Evolutionary conservation across 2,888 invertebrate species (phyloP).

Genomic region (Lithophane ornitopus): DNA sequence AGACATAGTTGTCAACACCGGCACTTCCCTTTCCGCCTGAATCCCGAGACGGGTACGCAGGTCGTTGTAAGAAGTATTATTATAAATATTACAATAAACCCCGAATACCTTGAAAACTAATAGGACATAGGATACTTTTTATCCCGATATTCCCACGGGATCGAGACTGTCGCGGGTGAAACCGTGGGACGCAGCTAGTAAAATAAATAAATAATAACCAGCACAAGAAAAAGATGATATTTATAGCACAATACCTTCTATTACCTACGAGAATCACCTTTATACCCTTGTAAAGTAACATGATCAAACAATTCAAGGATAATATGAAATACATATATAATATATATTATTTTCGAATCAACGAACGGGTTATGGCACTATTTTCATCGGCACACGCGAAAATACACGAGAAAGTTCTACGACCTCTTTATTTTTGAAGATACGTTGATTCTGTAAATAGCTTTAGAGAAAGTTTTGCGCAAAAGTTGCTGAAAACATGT

Average conservation of each 20-base stretch:
- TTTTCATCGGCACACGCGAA: slow-evolving; percentile 24
- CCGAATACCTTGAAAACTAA: no score
- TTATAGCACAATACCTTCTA: background rate
- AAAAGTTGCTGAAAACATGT: slow-evolving; percentile 32
- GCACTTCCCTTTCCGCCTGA: no score
- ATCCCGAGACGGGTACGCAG: no score
- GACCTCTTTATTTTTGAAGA: slow-evolving; percentile 40
- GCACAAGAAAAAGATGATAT: background rate
- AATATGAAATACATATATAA: slow-evolving; percentile 1
- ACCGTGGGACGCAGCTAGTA: no score
- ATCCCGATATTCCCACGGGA: no score
- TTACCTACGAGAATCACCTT: background rate
- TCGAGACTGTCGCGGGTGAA: no score
- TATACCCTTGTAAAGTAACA: background rate
- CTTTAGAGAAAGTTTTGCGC: slow-evolving; percentile 38
- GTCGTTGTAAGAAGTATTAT: no score
- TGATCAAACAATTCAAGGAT: slow-evolving; percentile 7
- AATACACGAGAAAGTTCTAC: slow-evolving; percentile 26
- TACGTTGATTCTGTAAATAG: slow-evolving; percentile 18
- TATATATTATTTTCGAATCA: slow-evolving; percentile 32
- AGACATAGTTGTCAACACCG: no score
- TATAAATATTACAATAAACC: no score
- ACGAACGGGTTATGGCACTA: slow-evolving; percentile 27
- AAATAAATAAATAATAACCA: background rate
- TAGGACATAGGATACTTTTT: no score